Base-by-base conservation (phyloP, 2,888 invertebrate species). In the Papilio demoleus region DNA sequence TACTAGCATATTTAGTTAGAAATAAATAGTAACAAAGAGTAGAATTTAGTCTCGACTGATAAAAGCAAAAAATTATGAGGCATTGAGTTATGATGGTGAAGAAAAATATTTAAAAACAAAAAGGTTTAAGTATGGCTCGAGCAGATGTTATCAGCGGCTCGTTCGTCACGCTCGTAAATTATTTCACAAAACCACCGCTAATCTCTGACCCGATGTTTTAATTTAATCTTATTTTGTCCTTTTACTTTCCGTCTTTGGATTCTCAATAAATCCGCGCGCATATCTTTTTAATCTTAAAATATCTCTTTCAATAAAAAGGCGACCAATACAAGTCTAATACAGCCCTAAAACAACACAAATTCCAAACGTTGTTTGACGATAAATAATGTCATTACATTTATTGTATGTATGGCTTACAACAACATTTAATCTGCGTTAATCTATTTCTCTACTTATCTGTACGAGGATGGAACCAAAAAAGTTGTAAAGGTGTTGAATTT, bases 101-200 rank as follows among this genome's bases (percentile, higher is more conserved):
- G 83, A 79, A 83, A 86, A 85, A 88, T 83, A 87, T 85, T 86
- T 84, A 83, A n/a, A 88, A 91, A 90, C 86, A 88, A 92, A 92
- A 92, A 92, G 87, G 86, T 83, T 87, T 88, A 88, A 87, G 88
- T 90, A 90, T 84, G 88, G 85, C 73, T 80, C 80, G 82, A 83
- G 86, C 88, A 89, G 92, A 92, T 92, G 88, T 82, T 91, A 92
- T 92, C 92, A 88, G 86, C 86, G 87, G 84, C 82, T 84, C 87
- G 86, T 91, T 87, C 92, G 92, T 91, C 90, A 92, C 90, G 92
- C 88, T 89, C 89, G 86, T 92, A 92, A 92, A 91, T 91, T 90
- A 91, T 90, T 89, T 88, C 85, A 88, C 86, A 88, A 90, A 90
- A 88, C 88, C 90, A 85, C 86, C 85, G 90, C 90, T 90, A 91